Evolutionary conservation across 2,113 vertebrate species (phyloP), one percentile per base, ranked within the genome.

Genomic region (Cyphomyrus discorhynchus): DNA sequence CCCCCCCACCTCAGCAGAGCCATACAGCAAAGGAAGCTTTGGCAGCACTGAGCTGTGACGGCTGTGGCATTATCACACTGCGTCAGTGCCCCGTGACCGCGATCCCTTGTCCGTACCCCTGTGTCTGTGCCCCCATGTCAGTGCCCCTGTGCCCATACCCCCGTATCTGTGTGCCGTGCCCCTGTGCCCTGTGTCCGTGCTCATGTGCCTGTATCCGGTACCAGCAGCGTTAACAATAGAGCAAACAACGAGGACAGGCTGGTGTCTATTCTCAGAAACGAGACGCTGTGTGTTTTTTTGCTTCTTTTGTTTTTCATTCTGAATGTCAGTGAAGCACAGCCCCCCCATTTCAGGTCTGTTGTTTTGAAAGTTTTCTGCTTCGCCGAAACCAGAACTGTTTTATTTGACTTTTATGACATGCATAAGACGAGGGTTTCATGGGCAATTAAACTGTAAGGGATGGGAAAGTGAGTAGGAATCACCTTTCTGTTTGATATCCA

Each of bases 221-320:
- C 35, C 74, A 39, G 74, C 74, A 19, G 35, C 15, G 4, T 19
- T 80, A 42, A 42, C 35, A 17, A 42, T 21, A 80, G 74, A 5
- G 10, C 35, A 2, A 80, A 80, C 35, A 19, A 17, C 0, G 70
- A 39, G 70, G 35, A 19, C 70, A 39, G 35, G 5, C 15, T 2
- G 35, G 1, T 80, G 35, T 42, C 74, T 80, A 17, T 80, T 80
- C 74, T 80, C 74, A 80, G 74, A 80, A 80, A 80, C 17, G 74
- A 39, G 13, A 42, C 11, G 31, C 74, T 19, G 15, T 42, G 11
- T 77, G 49, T 74, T 77, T 77, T 77, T 77, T 19, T 42, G 74
- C 35, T 80, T 80, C 74, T 80, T 80, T 80, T 80, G 74, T 80
- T 80, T 80, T 80, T 80, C 74, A 80, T 42, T 80, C 35, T 80